These are phyloP conservation scores for Leucoraja ocellata DNA, from an alignment of 2,797 vertebrate species.

Conservation along the genomic window DNA sequence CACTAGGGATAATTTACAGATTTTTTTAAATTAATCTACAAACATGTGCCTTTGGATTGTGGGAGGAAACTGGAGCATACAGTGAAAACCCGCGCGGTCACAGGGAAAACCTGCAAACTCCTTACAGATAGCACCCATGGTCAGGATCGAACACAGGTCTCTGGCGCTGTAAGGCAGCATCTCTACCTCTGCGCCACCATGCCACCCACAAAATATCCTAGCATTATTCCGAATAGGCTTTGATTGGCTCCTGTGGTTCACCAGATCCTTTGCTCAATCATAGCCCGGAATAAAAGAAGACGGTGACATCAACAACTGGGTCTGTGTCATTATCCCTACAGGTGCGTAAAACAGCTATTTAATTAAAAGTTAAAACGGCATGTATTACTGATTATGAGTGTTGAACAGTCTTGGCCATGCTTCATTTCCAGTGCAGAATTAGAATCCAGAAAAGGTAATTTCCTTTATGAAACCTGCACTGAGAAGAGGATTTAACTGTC, in stretches of 20 bases:
- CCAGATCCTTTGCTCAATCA: background rate
- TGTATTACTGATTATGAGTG: background rate
- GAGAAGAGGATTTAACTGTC: background rate
- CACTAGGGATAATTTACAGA: too few species aligned
- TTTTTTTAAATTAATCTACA: too few species aligned
- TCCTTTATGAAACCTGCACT: background rate
- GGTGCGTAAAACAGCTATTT: background rate
- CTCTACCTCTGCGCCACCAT: too few species aligned
- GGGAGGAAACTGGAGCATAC: too few species aligned
- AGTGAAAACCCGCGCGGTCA: too few species aligned
- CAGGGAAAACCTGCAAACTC: too few species aligned
- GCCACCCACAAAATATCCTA: too few species aligned
- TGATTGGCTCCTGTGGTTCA: background rate
- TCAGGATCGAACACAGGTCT: too few species aligned
- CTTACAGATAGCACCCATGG: too few species aligned
- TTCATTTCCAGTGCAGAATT: background rate
- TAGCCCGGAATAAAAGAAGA: background rate
- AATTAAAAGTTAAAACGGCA: background rate
- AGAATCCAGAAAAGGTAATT: background rate
- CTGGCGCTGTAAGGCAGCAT: too few species aligned
- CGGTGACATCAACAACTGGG: background rate
- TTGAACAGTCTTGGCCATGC: background rate
- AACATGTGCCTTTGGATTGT: too few species aligned
- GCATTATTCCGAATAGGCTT: background rate
- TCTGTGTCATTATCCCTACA: background rate